Percentiles rank a stretch among this genome's conserved stretches.
These are phyloP conservation scores for Ophioderma brevispina DNA, from an alignment of 35 echinoderm and acorn worm genomes.

Conservation along the genomic window DNA sequence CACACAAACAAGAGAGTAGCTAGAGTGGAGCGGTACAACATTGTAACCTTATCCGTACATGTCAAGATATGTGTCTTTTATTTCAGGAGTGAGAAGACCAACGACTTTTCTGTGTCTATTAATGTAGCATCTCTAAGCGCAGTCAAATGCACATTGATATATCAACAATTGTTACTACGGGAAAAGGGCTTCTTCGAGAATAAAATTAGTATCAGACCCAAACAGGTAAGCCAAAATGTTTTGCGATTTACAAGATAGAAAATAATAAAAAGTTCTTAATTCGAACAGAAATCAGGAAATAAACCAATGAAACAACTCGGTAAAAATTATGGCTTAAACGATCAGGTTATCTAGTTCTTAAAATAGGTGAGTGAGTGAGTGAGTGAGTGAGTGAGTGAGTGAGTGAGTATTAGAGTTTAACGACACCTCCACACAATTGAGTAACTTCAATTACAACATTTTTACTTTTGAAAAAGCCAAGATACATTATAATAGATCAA, in stretches of 20 bases:
- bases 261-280: too few relatives aligned
- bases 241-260: too few relatives aligned
- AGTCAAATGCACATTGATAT: conserved; percentile 70
- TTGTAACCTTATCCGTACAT: too few relatives aligned
- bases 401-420: too few relatives aligned
- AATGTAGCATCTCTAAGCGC: conserved; percentile 26
- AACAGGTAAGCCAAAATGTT: conserved; percentile 78
- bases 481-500: too few relatives aligned
- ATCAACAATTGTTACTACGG: conserved; percentile 66
- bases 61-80: too few relatives aligned
- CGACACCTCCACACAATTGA: neutral
- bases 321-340: neutral
- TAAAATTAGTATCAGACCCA: conserved; percentile 51
- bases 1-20: too few relatives aligned
- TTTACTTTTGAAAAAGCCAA: too few relatives aligned
- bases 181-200: conserved; percentile 64
- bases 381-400: neutral
- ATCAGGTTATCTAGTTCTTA: neutral
- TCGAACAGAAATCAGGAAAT: neutral
- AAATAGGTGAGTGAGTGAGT: neutral
- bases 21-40: too few relatives aligned
- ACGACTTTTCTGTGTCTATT: conserved; percentile 63
- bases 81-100: conserved; percentile 21
- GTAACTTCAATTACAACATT: neutral
- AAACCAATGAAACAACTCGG: neutral